Percentiles rank a stretch among this genome's conserved stretches.
These are phyloP conservation scores for Pantherophis guttatus DNA, from an alignment of 2,113 vertebrate genomes.

Conservation along the genomic window DNA sequence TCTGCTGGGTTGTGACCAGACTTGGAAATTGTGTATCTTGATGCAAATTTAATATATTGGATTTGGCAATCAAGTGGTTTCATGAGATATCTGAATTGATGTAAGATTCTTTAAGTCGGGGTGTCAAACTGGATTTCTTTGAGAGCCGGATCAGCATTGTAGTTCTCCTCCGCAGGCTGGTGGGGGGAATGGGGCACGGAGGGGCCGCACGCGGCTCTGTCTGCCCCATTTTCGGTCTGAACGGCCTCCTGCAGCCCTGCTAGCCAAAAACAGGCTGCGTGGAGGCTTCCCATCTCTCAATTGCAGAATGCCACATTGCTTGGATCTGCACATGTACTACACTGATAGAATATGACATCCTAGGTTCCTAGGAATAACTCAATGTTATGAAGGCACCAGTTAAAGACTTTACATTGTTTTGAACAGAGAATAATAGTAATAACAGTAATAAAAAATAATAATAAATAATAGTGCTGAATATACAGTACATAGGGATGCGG, in stretches of 20 bases:
- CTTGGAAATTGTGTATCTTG: constrained; percentile 55
- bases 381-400: neutral
- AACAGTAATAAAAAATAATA: neutral
- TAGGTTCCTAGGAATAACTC: neutral
- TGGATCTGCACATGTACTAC: neutral
- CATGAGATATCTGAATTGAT: neutral
- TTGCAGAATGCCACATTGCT: neutral
- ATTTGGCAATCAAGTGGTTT: constrained; percentile 62
- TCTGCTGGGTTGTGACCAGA: constrained; percentile 41
- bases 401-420: neutral
- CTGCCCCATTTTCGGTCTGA: no score
- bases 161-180: no score
- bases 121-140: no score
- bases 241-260: no score
- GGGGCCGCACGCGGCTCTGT: accelerated
- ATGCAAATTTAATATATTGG: constrained; percentile 65
- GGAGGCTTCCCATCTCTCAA: neutral
- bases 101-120: neutral
- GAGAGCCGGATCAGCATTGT: no score
- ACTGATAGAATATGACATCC: neutral
- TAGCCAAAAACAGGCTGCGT: no score
- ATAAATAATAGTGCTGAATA: neutral
- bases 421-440: neutral
- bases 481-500: no score
- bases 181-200: no score